Conservation (phyloP, 2,888 invertebrate genomes). For the Notodonta ziczac region DNA sequence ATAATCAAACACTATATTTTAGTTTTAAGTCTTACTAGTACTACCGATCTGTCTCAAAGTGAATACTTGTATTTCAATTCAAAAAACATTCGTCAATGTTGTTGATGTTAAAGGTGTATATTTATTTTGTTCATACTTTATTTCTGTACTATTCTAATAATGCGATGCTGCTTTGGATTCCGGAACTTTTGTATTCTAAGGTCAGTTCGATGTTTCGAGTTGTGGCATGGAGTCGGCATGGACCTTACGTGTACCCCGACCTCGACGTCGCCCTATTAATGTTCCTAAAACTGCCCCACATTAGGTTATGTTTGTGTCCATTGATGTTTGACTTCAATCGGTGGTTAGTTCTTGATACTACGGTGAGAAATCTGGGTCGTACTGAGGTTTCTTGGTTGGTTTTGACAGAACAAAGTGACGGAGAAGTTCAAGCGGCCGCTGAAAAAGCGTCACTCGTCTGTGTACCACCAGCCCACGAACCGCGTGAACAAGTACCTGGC, state of each 20-base stretch:
- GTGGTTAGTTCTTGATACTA: conserved; percentile 37
- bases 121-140: conserved; percentile 56
- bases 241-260: conserved; percentile 63
- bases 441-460: conserved; percentile 94
- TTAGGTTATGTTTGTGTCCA: conserved; percentile 26
- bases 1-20: conserved; percentile 53
- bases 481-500: conserved; percentile 96
- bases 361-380: conserved; percentile 19
- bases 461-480: conserved; percentile 95
- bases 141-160: conserved; percentile 76
- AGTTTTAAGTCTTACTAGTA: conserved; percentile 40
- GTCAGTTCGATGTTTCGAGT: conserved; percentile 70
- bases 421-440: conserved; percentile 95
- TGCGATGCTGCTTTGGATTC: conserved; percentile 82
- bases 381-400: conserved; percentile 46
- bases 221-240: conserved; percentile 79
- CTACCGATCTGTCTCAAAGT: conserved; percentile 29
- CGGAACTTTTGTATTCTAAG: conserved; percentile 79
- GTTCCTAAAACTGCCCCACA: conserved; percentile 37
- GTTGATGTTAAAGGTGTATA: conserved; percentile 23
- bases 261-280: conserved; percentile 27
- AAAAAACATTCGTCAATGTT: conserved; percentile 24
- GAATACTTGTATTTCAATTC: conserved; percentile 24
- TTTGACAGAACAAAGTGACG: conserved; percentile 91
- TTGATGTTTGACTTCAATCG: conserved; percentile 35